Base-by-base conservation (phyloP, 2,113 vertebrate genomes). In the Anhinga anhinga region DNA sequence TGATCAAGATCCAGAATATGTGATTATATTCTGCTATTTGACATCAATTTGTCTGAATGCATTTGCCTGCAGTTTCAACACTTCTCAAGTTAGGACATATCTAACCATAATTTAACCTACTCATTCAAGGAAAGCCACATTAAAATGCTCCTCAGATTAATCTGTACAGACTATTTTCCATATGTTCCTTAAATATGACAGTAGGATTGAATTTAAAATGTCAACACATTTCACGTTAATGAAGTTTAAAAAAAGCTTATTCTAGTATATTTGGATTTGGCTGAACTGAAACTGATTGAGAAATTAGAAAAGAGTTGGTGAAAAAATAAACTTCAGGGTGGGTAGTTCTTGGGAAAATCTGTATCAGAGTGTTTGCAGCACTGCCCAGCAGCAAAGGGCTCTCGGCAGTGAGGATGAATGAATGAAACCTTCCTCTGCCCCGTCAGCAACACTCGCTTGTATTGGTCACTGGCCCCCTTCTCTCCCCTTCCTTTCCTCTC, bases 181-280 rank as follows among this genome's bases (percentile, higher is more conserved):
- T 95, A 93, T 86, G 63, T 91, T 97, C 91, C 82, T 85, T 88
- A 87, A 97, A 94, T 94, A 93, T 52, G 84, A 93, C 87, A 90
- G 89, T 95, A 91, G 58, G 79, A 86, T 88, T 82, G 45, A 95
- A 82, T 95, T 95, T 74, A 91, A 95, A 95, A 83, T 93, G 84
- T 93, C 94, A 96, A 94, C 90, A 97, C 71, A 77, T 88, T 90
- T 96, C 87, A 94, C 7, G 1, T 91, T 90, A 95, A 96, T 88
- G 78, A 96, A 93, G 81, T 90, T 94, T 85, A 73, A 84, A 89
- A 94, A 89, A 91, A 79, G 40, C 50, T 89, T 84, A 62, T 82
- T 89, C 67, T 77, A 70, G 73, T 91, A 50, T 89, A 88, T 91
- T 80, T 93, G 58, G 55, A 89, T 89, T 93, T 91, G 74, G 69